Evolutionary conservation across 2,797 vertebrate genomes (phyloP).

Genomic region (Arremon aurantiirostris): DNA sequence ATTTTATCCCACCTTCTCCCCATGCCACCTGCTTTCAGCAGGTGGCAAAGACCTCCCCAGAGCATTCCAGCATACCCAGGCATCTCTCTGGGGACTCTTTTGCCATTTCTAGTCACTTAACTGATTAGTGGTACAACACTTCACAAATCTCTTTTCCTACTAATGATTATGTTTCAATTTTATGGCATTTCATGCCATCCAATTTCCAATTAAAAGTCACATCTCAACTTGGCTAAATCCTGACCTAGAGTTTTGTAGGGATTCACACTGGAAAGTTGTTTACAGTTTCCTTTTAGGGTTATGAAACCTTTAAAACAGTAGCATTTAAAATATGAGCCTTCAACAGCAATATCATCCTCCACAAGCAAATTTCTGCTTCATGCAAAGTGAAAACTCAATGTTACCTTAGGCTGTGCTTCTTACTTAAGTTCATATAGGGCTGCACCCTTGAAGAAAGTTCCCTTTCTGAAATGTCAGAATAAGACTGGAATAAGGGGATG

Average conservation of each 20-base stretch:
- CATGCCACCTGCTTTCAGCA: neutral
- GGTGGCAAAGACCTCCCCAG: neutral
- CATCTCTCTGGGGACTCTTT: neutral
- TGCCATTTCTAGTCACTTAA: neutral
- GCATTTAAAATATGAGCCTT: neutral
- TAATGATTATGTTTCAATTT: neutral
- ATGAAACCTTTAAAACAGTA: neutral
- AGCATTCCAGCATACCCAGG: neutral
- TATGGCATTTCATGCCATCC: neutral
- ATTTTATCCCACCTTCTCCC: neutral
- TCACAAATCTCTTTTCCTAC: neutral
- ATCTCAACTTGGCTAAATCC: neutral
- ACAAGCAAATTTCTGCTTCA: neutral
- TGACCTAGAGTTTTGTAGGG: neutral
- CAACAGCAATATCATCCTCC: neutral
- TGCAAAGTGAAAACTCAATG: slow-evolving; percentile 15
- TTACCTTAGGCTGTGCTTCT: slow-evolving; percentile 17
- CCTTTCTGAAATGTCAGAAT: slow-evolving; percentile 53
- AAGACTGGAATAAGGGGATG: slow-evolving; percentile 5
- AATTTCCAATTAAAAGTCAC: neutral
- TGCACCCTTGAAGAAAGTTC: slow-evolving; percentile 25
- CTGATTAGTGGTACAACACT: neutral
- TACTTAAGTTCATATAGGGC: neutral
- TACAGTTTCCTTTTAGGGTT: neutral
- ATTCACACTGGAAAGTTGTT: neutral